phyloP scores from a whole-genome alignment of 2,888 invertebrate species.

The Aplocera efformata region DNA sequence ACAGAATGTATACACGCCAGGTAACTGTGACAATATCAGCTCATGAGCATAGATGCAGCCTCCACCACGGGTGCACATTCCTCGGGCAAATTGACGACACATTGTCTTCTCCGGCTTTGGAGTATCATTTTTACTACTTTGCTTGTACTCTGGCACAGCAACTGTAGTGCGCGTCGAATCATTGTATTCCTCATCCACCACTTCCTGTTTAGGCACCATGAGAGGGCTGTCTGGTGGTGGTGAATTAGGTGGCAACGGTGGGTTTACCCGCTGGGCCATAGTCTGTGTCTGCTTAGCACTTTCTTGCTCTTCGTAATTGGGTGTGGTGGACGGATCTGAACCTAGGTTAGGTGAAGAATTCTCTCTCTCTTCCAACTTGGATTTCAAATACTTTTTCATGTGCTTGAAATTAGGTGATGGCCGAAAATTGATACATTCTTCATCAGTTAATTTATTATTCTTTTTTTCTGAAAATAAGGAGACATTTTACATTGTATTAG shows the following conservation, averaged over 20 bases:
- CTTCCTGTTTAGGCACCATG: conserved; percentile 40
- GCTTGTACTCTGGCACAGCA: neutral
- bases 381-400: conserved; percentile 59
- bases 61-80: conserved; percentile 48
- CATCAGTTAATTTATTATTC: conserved; percentile 29
- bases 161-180: neutral
- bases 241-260: conserved; percentile 47
- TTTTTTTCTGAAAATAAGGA: conserved; percentile 15
- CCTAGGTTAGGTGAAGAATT: conserved; percentile 26
- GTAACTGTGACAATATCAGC: conserved; percentile 46
- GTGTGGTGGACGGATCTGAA: conserved; percentile 11
- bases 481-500: neutral
- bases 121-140: conserved; percentile 1
- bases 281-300: conserved; percentile 1
- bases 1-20: conserved; percentile 57
- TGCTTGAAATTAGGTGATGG: conserved; percentile 59
- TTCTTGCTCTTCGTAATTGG: conserved; percentile 10
- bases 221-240: conserved; percentile 43
- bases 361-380: conserved; percentile 43
- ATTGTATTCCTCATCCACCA: conserved; percentile 37
- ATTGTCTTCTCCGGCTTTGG: conserved; percentile 29
- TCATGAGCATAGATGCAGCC: conserved; percentile 52
- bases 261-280: conserved; percentile 32
- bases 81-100: conserved; percentile 57
- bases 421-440: conserved; percentile 47